Evolutionary conservation across 2,113 vertebrate genomes (phyloP).

Genomic region (Albula goreensis): DNA sequence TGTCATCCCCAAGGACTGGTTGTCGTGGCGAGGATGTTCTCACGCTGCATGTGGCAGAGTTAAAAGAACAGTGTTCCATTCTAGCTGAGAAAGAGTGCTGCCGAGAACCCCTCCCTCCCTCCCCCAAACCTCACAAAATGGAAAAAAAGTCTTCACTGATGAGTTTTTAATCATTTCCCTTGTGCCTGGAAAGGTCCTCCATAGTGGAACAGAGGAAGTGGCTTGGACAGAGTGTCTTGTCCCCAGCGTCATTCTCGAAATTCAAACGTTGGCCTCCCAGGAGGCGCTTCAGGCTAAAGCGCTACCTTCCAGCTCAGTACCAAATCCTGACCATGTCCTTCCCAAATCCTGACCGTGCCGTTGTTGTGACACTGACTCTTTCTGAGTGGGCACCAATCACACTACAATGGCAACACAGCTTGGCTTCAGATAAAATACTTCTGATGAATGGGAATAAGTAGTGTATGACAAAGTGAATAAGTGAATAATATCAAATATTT

Average conservation of each 20-base stretch:
- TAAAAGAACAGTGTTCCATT: not conserved
- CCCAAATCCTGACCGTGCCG: too few species aligned
- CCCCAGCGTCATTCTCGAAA: not conserved
- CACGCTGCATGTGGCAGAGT: constrained; percentile 58
- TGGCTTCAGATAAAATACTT: too few species aligned
- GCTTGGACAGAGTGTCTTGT: not conserved
- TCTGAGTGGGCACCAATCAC: too few species aligned
- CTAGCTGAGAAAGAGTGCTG: not conserved
- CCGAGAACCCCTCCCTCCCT: not conserved
- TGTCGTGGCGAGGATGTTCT: constrained; percentile 58
- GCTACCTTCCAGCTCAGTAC: not conserved
- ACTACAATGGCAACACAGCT: too few species aligned
- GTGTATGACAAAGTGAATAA: too few species aligned
- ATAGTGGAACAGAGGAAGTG: not conserved
- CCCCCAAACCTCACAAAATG: not conserved
- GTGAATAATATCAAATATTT: too few species aligned
- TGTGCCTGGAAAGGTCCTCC: not conserved
- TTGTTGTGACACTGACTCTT: too few species aligned
- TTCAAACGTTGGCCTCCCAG: not conserved
- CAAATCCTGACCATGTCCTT: not conserved
- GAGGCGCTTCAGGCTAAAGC: not conserved
- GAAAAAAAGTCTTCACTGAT: not conserved
- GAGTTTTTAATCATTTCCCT: constrained; percentile 22
- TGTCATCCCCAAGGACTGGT: constrained; percentile 46
- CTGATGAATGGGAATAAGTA: too few species aligned